Percentiles rank a stretch among this genome's conserved stretches.
Conservation (phyloP, 2,888 invertebrate species). For the Clusia tigrina region DNA sequence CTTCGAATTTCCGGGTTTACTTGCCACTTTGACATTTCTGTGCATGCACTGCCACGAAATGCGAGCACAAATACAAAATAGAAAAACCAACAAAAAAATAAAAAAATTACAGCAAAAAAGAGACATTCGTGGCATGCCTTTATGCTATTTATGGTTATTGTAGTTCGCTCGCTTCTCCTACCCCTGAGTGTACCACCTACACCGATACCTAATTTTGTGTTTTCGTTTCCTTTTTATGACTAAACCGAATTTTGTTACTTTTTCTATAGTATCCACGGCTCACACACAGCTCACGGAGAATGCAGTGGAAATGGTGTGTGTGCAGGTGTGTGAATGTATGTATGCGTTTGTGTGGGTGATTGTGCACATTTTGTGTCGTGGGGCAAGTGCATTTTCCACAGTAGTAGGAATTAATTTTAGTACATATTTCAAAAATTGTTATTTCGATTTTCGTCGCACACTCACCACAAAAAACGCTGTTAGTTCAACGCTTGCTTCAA, state of each 20-base stretch:
- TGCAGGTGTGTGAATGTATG: background rate
- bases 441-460: conserved; percentile 11
- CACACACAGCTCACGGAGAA: no score
- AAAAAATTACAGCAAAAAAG: conserved; percentile 9
- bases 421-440: background rate
- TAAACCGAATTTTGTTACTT: no score
- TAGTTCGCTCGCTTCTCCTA: background rate
- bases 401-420: background rate
- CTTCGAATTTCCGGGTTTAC: conserved; percentile 64
- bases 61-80: background rate
- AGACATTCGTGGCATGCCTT: background rate
- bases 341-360: no score
- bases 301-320: no score
- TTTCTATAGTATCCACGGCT: no score
- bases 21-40: conserved; percentile 61
- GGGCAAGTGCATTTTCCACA: background rate
- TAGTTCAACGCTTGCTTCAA: no score
- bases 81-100: background rate
- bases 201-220: background rate
- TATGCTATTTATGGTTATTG: conserved; percentile 35
- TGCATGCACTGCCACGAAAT: conserved; percentile 34
- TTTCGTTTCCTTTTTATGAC: background rate
- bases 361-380: background rate
- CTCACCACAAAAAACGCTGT: no score
- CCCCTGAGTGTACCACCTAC: background rate